A percentile compares a stretch with the other conserved stretches of the same genome.
phyloP scores from a whole-genome alignment of 37 sponge, comb jelly and placozoan genomes.

The Halichondria panicea region DNA sequence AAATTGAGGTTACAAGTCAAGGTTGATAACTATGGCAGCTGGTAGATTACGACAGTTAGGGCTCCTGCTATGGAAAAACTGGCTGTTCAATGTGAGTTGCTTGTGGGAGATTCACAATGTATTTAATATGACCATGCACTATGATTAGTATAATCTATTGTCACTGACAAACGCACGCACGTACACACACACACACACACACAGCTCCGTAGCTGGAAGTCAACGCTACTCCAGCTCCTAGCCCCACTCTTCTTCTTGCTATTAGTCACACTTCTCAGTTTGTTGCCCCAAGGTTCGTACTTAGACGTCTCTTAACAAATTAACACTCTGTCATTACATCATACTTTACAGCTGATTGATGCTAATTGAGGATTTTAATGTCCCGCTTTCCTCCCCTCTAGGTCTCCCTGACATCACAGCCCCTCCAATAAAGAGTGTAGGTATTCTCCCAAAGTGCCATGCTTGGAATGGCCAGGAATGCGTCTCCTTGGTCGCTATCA shows the following conservation, averaged over 20 bases:
- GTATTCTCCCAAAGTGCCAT: conserved; percentile 53
- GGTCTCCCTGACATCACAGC: conserved; percentile 35
- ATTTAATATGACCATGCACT: background rate
- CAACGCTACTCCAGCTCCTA: conserved; percentile 72
- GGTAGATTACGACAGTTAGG: conserved; percentile 59
- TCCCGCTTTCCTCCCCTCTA: too few species aligned
- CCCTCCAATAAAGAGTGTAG: conserved; percentile 26
- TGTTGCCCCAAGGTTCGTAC: conserved; percentile 63
- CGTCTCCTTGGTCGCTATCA: conserved; percentile 33
- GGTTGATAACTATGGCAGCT: conserved; percentile 59
- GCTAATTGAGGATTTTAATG: too few species aligned
- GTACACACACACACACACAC: background rate
- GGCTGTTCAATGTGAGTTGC: conserved; percentile 80
- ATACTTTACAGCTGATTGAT: too few species aligned
- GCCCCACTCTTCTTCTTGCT: conserved; percentile 71
- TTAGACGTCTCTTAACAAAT: too few species aligned
- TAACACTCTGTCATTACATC: too few species aligned
- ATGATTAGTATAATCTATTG: background rate
- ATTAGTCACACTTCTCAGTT: conserved; percentile 44
- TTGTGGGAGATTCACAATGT: too few species aligned
- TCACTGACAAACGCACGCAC: too few species aligned
- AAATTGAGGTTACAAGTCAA: too few species aligned
- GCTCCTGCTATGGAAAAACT: conserved; percentile 81
- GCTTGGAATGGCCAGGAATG: conserved; percentile 66
- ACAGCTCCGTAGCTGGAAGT: conserved; percentile 71